Evolutionary conservation across 1,140 invertebrate species (phyloP).

Genomic region (Chrysoperla carnea): DNA sequence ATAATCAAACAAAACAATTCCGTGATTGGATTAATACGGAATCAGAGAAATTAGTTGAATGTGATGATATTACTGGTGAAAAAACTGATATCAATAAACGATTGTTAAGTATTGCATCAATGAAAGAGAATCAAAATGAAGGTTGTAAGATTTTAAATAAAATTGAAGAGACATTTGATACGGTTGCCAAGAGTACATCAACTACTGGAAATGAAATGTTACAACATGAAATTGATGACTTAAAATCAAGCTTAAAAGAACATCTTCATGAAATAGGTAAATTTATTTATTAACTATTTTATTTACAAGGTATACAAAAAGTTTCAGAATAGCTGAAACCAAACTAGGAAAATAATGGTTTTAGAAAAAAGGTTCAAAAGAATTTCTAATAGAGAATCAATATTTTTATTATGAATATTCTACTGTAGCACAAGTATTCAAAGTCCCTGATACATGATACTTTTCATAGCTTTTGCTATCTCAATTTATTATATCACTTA

Average conservation of each 20-base stretch:
- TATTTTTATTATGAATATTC: too few species aligned
- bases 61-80: constrained; percentile 63
- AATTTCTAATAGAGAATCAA: too few species aligned
- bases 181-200: constrained; percentile 67
- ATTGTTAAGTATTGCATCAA: constrained; percentile 43
- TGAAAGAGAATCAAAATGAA: constrained; percentile 49
- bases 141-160: constrained; percentile 53
- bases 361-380: too few species aligned
- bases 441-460: too few species aligned
- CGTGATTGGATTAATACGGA: constrained; percentile 65
- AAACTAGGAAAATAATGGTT: too few species aligned
- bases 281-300: constrained; percentile 3
- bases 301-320: too few species aligned
- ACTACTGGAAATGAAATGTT: constrained; percentile 54
- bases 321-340: too few species aligned
- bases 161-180: constrained; percentile 43
- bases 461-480: too few species aligned
- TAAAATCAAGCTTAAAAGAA: constrained; percentile 43
- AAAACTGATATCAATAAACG: constrained; percentile 59
- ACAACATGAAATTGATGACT: constrained; percentile 49
- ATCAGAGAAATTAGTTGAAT: constrained; percentile 54
- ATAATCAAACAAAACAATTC: constrained; percentile 48
- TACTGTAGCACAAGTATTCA: too few species aligned
- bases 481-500: too few species aligned
- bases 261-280: constrained; percentile 43